Evolutionary conservation across 2,888 invertebrate species (phyloP), one percentile per base, ranked within the genome.

Genomic region (Pseudococcus viburni): DNA sequence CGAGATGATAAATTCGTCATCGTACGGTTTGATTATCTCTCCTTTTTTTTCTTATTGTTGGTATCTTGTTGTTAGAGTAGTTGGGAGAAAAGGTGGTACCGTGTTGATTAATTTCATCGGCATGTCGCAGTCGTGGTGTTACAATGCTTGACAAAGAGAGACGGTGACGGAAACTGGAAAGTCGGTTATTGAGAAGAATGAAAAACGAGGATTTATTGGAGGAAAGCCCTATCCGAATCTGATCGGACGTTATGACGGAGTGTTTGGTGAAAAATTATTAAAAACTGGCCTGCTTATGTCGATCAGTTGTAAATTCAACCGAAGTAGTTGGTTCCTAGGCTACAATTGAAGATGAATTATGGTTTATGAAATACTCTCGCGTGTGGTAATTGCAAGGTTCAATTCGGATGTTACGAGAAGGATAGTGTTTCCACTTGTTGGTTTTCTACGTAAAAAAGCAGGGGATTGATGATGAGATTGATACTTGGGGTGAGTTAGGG

Each of bases 1-100:
- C 22, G 33, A 73, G 73, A 33, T 83, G 77, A 77, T 77, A 77
- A 83, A 83, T 83, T 42, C 80, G 80, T 46, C 80, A 73, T 73
- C 64, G 22, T 64, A 64, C 22, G 64, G 64, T 64, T 64, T 64
- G 64, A 22, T 64, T 64, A 11, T 64, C 15, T 22, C 64, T 22
- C 19, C 6, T n/a, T 9, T 33, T 64, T 19, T 22, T 19, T 59
- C 59, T 19, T 59, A 7, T 59, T 64, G 8, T 22, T 22, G 19
- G 22, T 22, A 19, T 9, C 19, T 59, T 22, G 64, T n/a, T 59
- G 59, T 19, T 3, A 42, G 42, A 5, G 59, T 11, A 1, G 51
- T 51, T 4, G 11, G 51, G 4, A 15, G 51, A 4, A 51, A 12
- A 33, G 26, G 26, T 33, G 26, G 3, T 1, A 33, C 12, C 12